A percentile compares a stretch with the other conserved stretches of the same genome.
phyloP scores from a whole-genome alignment of 2,113 vertebrate genomes.

The Heptranchias perlo region DNA sequence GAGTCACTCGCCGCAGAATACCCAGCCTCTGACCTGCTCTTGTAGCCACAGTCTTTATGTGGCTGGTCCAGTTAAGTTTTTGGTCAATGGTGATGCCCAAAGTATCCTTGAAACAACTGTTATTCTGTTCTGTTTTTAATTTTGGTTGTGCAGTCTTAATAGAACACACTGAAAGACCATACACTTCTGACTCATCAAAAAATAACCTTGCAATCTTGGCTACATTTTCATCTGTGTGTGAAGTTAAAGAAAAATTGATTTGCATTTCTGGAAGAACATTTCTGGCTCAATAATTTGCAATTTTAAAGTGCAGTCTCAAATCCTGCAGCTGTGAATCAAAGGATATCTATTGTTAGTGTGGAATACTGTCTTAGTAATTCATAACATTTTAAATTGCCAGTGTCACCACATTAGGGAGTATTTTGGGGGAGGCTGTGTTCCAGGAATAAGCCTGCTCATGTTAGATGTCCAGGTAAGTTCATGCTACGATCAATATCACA shows the following conservation, averaged over 20 bases:
- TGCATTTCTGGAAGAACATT: not conserved
- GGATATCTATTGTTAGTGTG: no score
- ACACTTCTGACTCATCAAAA: not conserved
- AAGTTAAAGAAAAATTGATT: no score
- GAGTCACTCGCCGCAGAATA: no score
- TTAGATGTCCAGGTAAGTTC: not conserved
- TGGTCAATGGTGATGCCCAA: no score
- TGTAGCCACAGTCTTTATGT: no score
- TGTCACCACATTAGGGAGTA: not conserved
- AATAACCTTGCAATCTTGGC: not conserved
- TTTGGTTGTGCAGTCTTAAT: not conserved
- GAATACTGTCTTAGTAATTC: not conserved
- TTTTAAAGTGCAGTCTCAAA: not conserved
- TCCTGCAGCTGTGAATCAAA: no score
- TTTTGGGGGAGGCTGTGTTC: not conserved
- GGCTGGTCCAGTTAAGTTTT: no score
- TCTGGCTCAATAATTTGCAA: not conserved
- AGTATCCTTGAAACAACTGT: not conserved
- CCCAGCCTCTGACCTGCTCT: no score
- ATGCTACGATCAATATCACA: not conserved
- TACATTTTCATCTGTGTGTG: not conserved
- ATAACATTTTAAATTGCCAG: not conserved
- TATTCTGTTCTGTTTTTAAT: no score
- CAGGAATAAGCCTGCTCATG: not conserved
- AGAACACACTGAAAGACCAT: not conserved